Conservation (phyloP, 2,113 vertebrate genomes). For the Ictalurus punctatus region DNA sequence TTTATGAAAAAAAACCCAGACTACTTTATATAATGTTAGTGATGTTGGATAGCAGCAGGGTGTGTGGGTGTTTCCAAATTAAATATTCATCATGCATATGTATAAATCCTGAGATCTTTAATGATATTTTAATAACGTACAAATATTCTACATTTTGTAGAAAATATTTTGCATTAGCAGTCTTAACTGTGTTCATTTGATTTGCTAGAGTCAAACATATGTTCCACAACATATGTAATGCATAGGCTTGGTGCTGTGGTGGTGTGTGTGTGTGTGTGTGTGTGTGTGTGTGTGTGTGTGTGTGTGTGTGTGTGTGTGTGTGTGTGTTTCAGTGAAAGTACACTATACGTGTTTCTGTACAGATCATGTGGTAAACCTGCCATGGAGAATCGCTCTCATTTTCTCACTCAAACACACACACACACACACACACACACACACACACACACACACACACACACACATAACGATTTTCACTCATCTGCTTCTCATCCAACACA, state of each 20-base stretch:
- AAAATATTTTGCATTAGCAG: neutral
- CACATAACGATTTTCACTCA: neutral
- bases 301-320: conserved; percentile 6
- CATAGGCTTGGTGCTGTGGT: neutral
- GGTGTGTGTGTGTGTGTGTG: neutral
- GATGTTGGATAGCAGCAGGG: neutral
- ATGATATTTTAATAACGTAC: neutral
- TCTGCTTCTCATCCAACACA: conserved; percentile 23
- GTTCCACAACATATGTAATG: neutral
- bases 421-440: conserved; percentile 17
- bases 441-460: conserved; percentile 22
- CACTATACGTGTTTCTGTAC: neutral
- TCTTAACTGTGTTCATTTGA: neutral
- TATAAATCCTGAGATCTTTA: neutral
- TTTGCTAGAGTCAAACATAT: neutral
- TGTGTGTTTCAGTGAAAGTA: neutral
- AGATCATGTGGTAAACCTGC: conserved; percentile 1
- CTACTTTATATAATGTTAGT: neutral
- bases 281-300: neutral
- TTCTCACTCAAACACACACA: neutral
- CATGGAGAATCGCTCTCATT: neutral
- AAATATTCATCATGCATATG: neutral
- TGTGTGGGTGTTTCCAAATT: neutral
- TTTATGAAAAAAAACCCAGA: neutral
- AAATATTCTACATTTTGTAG: conserved; percentile 1